Percentiles rank a stretch among this genome's conserved stretches.
phyloP scores from a whole-genome alignment of 2,888 invertebrate genomes.

The Prosopocoilus inquinatus region DNA sequence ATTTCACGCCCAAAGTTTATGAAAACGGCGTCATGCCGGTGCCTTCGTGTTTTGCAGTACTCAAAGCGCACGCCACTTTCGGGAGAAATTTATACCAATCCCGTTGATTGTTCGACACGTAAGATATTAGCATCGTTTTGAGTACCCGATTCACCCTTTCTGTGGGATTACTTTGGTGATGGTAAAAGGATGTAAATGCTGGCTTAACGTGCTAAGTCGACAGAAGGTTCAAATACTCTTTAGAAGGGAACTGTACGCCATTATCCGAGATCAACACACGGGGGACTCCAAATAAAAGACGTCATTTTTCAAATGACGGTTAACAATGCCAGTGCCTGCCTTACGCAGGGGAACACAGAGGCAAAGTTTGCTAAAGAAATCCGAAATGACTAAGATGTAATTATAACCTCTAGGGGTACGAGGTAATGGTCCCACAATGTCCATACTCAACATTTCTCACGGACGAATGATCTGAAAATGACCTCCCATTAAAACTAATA shows the following conservation, averaged over 20 bases:
- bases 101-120: constrained; percentile 29
- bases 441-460: constrained; percentile 22
- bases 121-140: constrained; percentile 36
- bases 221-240: constrained; percentile 3
- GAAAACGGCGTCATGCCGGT: constrained; percentile 22
- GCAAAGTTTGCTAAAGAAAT: constrained; percentile 19
- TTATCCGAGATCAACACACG: constrained; percentile 19
- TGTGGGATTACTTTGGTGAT: neutral
- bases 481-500: constrained; percentile 16
- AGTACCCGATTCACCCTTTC: constrained; percentile 6
- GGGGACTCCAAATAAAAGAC: constrained; percentile 23
- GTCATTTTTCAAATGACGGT: constrained; percentile 15
- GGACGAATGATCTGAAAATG: neutral
- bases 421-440: constrained; percentile 24
- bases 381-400: constrained; percentile 20
- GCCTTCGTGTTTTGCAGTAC: constrained; percentile 24
- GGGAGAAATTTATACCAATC: constrained; percentile 25
- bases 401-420: constrained; percentile 11
- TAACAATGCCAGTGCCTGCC: constrained; percentile 6
- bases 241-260: constrained; percentile 19
- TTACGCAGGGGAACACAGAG: constrained; percentile 8
- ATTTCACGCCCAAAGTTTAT: constrained; percentile 23
- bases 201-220: constrained; percentile 11
- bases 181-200: constrained; percentile 13
- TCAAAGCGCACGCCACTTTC: constrained; percentile 23